Evolutionary conservation across 2,888 invertebrate genomes (phyloP).

Genomic region (Sericinus montela): DNA sequence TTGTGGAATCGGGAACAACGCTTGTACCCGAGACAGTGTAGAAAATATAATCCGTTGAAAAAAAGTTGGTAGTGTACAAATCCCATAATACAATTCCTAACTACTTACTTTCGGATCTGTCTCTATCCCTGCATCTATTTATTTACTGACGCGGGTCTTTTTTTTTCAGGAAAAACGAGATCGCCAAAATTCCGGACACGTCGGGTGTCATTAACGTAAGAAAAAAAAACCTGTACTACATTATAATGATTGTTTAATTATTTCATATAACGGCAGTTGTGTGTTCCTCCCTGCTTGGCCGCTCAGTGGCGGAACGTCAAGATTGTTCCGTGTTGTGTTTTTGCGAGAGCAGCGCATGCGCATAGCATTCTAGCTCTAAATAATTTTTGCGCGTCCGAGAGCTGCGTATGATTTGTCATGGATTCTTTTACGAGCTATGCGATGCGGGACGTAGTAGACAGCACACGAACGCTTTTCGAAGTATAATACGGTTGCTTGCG

Average conservation of each 20-base stretch:
- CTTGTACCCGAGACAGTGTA: too few species aligned
- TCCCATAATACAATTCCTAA: too few species aligned
- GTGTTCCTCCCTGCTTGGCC: slow-evolving; percentile 9
- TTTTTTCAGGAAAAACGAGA: slow-evolving; percentile 14
- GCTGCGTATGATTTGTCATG: slow-evolving; percentile 3
- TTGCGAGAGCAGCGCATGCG: neutral
- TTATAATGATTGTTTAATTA: neutral
- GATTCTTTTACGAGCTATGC: neutral
- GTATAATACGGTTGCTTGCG: too few species aligned
- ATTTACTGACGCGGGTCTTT: too few species aligned
- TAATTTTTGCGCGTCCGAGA: neutral
- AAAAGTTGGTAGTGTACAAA: too few species aligned
- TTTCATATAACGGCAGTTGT: slow-evolving; percentile 1
- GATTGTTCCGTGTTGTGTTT: slow-evolving; percentile 5
- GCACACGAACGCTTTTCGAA: neutral
- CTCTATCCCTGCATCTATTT: too few species aligned
- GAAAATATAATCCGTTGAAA: too few species aligned
- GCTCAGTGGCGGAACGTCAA: slow-evolving; percentile 10
- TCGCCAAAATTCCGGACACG: neutral
- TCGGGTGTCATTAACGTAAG: slow-evolving; percentile 1
- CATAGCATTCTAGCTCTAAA: neutral
- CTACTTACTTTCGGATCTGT: too few species aligned
- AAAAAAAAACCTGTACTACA: neutral
- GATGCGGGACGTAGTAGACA: neutral
- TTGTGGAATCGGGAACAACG: too few species aligned